Conservation (phyloP, 2,888 invertebrate species). For the Drosophila gaucha region DNA sequence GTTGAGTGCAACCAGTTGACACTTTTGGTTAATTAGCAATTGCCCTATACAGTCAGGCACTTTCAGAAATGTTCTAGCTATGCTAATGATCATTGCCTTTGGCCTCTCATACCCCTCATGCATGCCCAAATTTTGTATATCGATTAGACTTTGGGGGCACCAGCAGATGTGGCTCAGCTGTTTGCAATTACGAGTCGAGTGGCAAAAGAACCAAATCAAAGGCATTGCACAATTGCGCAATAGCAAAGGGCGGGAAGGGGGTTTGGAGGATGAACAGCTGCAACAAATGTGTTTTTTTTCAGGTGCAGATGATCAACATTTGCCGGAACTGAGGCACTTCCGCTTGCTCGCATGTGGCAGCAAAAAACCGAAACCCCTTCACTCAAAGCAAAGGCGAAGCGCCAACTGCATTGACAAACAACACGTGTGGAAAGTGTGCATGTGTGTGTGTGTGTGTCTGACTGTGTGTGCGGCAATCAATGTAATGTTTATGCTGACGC, state of each 20-base stretch:
- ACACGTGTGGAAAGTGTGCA: constrained; percentile 61
- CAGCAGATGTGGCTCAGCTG: constrained; percentile 75
- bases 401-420: constrained; percentile 70
- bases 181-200: constrained; percentile 64
- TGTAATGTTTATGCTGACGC: constrained; percentile 72
- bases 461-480: constrained; percentile 53
- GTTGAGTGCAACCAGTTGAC: constrained; percentile 13
- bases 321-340: constrained; percentile 73
- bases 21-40: constrained; percentile 1
- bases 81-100: constrained; percentile 43
- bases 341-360: constrained; percentile 41
- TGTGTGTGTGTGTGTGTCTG: constrained; percentile 8
- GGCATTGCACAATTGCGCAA: constrained; percentile 68
- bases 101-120: neutral
- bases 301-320: constrained; percentile 53
- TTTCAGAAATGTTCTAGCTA: constrained; percentile 5
- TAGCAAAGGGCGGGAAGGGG: constrained; percentile 10
- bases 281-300: constrained; percentile 40
- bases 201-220: constrained; percentile 57
- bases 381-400: constrained; percentile 22
- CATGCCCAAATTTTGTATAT: constrained; percentile 19
- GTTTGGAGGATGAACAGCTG: constrained; percentile 6
- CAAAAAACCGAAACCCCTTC: constrained; percentile 17
- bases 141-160: constrained; percentile 38
- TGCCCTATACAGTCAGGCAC: neutral